phyloP scores from a whole-genome alignment of 2,888 invertebrate genomes.

The Archaeoteleia sp. region DNA sequence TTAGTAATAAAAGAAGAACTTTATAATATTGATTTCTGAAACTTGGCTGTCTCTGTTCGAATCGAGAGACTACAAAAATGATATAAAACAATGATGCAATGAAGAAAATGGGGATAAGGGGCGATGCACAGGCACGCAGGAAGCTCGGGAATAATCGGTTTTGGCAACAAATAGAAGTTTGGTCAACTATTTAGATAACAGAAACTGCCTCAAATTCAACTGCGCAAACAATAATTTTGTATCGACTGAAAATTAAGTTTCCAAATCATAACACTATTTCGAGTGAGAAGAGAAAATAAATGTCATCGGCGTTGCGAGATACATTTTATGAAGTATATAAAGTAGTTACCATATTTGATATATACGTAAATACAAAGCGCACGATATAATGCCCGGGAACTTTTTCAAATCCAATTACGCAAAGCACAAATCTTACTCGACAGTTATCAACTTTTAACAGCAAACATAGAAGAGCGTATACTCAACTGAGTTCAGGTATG shows the following conservation, averaged over 20 bases:
- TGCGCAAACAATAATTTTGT: constrained; percentile 14
- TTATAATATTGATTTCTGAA: constrained; percentile 16
- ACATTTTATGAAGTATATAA: constrained; percentile 5
- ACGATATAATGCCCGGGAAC: constrained; percentile 13
- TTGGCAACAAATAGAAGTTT: constrained; percentile 35
- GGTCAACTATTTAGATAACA: constrained; percentile 34
- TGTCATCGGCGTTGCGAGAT: not conserved
- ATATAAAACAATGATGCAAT: constrained; percentile 34
- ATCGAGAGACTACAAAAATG: constrained; percentile 17
- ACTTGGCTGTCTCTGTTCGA: constrained; percentile 6
- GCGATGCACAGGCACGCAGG: constrained; percentile 40
- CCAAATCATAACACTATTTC: constrained; percentile 12
- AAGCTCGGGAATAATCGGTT: constrained; percentile 40
- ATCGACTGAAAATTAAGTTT: too few species aligned
- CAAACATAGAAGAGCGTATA: constrained; percentile 16
- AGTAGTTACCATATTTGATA: constrained; percentile 5
- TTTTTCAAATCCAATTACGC: constrained; percentile 13
- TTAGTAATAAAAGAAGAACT: too few species aligned
- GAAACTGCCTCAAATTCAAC: constrained; percentile 2
- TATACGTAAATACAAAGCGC: constrained; percentile 9
- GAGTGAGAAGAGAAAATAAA: not conserved
- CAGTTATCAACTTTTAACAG: constrained; percentile 16
- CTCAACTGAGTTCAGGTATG: constrained; percentile 1
- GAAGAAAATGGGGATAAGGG: constrained; percentile 30
- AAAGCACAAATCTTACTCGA: constrained; percentile 18